These are phyloP conservation scores for Cynopterus sphinx DNA, from an alignment of 2,797 vertebrate genomes.

Conservation along the genomic window DNA sequence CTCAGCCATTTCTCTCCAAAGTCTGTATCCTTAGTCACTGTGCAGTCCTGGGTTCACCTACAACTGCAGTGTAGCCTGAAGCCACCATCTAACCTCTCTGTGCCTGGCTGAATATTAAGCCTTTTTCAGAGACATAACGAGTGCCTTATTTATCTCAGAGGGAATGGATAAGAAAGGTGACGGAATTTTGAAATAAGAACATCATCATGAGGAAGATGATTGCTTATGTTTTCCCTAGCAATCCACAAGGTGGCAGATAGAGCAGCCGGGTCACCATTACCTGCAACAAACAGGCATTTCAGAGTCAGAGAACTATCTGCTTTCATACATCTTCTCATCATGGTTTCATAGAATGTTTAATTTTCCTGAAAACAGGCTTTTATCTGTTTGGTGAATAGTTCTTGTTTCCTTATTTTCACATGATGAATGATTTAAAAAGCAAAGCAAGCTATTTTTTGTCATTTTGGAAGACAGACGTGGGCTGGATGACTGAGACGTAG, in stretches of 20 bases:
- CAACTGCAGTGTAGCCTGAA: background rate
- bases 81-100: background rate
- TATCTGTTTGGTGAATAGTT: background rate
- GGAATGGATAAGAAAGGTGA: background rate
- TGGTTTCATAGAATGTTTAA: slow-evolving; percentile 47
- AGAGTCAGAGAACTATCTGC: background rate
- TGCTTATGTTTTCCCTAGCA: background rate
- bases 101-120: background rate
- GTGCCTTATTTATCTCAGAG: background rate
- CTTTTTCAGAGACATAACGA: background rate
- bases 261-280: background rate
- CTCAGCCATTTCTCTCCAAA: background rate
- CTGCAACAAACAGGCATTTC: slow-evolving; percentile 26
- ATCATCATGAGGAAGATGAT: background rate
- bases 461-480: background rate
- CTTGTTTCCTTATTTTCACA: slow-evolving; percentile 42
- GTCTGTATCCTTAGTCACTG: background rate
- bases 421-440: background rate
- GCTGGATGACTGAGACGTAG: background rate
- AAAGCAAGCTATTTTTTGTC: background rate
- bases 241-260: background rate
- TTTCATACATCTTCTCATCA: slow-evolving; percentile 8
- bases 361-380: slow-evolving; percentile 38
- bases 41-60: background rate
- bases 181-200: background rate